Conservation (phyloP, 1,140 invertebrate genomes). For the Calliopsis andreniformis region DNA sequence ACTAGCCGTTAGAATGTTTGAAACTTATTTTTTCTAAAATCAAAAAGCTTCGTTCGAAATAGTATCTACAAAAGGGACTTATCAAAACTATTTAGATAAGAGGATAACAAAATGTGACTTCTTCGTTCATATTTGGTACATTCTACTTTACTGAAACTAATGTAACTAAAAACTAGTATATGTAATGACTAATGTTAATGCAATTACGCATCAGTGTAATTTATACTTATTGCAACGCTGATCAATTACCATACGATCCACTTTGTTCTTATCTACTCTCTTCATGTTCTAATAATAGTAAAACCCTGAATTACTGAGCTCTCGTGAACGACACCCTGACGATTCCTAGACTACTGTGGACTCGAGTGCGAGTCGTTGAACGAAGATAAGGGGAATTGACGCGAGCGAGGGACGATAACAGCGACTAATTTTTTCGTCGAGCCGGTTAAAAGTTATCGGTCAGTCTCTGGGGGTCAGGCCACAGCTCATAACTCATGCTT, state of each 20-base stretch:
- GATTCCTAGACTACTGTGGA: constrained; percentile 7
- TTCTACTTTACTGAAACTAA: too few relatives aligned
- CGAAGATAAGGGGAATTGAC: constrained; percentile 57
- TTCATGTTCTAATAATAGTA: background rate
- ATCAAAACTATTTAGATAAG: too few relatives aligned
- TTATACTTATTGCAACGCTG: too few relatives aligned
- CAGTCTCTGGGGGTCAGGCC: constrained; percentile 47
- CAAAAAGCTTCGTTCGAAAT: too few relatives aligned
- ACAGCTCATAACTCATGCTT: constrained; percentile 10
- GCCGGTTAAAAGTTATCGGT: constrained; percentile 60
- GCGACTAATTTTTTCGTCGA: constrained; percentile 38
- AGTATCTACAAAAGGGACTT: background rate
- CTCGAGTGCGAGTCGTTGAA: background rate
- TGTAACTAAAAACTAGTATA: too few relatives aligned
- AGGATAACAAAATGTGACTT: too few relatives aligned
- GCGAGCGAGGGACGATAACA: constrained; percentile 53
- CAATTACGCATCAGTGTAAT: too few relatives aligned
- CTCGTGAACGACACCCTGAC: constrained; percentile 3
- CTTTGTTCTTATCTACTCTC: background rate
- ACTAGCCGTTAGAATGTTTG: too few relatives aligned
- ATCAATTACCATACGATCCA: background rate
- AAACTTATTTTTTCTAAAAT: too few relatives aligned
- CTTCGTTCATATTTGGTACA: too few relatives aligned
- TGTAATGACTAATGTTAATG: too few relatives aligned
- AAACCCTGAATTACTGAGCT: background rate